phyloP scores from a whole-genome alignment of 2,797 vertebrate genomes.

The Tragopan temminckii region DNA sequence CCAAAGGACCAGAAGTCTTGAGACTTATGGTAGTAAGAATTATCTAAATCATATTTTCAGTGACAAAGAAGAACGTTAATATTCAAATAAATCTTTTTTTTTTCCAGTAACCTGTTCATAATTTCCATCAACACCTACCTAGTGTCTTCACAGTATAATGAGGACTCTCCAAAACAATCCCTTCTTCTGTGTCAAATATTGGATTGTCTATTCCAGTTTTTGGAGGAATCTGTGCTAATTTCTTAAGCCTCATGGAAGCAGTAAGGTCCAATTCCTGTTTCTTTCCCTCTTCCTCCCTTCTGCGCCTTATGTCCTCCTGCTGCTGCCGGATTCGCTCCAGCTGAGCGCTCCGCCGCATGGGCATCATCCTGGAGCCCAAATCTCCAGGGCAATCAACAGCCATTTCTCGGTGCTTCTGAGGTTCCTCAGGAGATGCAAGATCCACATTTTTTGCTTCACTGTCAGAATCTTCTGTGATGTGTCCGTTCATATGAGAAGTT shows the following conservation, averaged over 20 bases:
- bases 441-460: conserved; percentile 85
- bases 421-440: conserved; percentile 81
- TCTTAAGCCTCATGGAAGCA: conserved; percentile 95
- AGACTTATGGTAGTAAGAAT: neutral
- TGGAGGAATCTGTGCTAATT: conserved; percentile 94
- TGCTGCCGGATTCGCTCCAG: conserved; percentile 96
- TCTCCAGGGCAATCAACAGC: conserved; percentile 96
- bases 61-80: neutral
- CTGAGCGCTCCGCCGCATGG: conserved; percentile 91
- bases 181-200: conserved; percentile 95
- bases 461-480: conserved; percentile 90
- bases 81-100: neutral
- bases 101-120: neutral
- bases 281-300: conserved; percentile 93
- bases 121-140: conserved; percentile 80
- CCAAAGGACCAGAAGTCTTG: neutral
- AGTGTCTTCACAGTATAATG: conserved; percentile 87
- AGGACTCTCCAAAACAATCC: conserved; percentile 85
- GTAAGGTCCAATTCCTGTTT: conserved; percentile 94
- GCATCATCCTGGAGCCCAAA: conserved; percentile 92
- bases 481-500: conserved; percentile 95
- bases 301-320: conserved; percentile 94
- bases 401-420: conserved; percentile 95
- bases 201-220: conserved; percentile 99
- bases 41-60: neutral